These are phyloP conservation scores for Drosophila planitibia DNA, from an alignment of 2,888 invertebrate genomes.

Conservation along the genomic window DNA sequence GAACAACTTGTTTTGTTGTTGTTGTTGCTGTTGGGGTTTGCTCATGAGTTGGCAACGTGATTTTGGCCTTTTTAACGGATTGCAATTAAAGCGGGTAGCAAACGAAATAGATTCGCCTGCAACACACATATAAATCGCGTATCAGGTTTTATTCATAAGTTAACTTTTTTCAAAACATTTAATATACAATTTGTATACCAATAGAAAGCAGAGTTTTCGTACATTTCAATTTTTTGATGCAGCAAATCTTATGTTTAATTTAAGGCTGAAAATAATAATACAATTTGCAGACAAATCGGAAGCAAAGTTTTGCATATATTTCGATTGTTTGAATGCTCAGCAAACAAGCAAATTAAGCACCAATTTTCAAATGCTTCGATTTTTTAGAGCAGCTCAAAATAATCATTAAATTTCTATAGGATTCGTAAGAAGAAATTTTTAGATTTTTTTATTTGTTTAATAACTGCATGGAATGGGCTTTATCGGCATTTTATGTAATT, in stretches of 20 bases:
- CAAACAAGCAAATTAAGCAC: neutral
- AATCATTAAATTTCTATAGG: neutral
- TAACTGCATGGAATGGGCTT: neutral
- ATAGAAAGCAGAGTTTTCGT: neutral
- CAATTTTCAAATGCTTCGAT: neutral
- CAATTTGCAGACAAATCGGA: neutral
- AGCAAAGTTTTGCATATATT: neutral
- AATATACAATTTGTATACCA: neutral
- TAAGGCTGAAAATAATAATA: neutral
- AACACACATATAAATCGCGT: neutral
- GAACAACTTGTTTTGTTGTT: conserved; percentile 26
- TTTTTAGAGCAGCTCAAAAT: neutral
- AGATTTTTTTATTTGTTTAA: neutral
- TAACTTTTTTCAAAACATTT: neutral
- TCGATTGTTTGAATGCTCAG: neutral
- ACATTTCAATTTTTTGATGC: neutral
- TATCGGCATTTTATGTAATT: neutral
- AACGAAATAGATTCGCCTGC: neutral
- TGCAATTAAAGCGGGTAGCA: conserved; percentile 7
- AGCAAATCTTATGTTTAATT: neutral
- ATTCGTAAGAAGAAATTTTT: neutral
- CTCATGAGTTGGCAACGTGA: conserved; percentile 68
- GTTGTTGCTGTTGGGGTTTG: neutral
- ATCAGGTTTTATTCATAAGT: neutral
- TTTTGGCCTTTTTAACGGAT: conserved; percentile 30